Conservation (phyloP, 2,888 invertebrate genomes). For the Parelbella ahira region DNA sequence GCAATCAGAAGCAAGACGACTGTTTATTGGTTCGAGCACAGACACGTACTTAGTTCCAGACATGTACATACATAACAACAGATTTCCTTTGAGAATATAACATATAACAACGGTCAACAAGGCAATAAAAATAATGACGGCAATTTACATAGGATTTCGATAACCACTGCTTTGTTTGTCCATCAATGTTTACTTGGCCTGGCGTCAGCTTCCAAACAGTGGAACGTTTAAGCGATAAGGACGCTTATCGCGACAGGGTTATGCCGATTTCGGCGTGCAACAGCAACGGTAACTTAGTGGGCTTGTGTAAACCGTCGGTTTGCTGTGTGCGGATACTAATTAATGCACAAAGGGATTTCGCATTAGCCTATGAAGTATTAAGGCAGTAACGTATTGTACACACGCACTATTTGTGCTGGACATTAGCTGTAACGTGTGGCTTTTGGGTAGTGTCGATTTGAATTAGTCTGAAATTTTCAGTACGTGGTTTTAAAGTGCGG, state of each 20-base stretch:
- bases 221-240: slow-evolving; percentile 5
- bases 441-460: neutral
- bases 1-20: too few species aligned
- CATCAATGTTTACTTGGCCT: slow-evolving; percentile 24
- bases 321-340: slow-evolving; percentile 34
- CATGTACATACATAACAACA: slow-evolving; percentile 5
- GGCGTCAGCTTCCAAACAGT: slow-evolving; percentile 23
- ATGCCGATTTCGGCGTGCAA: slow-evolving; percentile 3
- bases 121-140: slow-evolving; percentile 24
- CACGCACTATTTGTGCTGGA: slow-evolving; percentile 6
- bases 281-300: slow-evolving; percentile 12
- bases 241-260: slow-evolving; percentile 3
- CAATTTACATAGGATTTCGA: slow-evolving; percentile 27
- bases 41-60: too few species aligned
- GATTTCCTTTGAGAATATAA: slow-evolving; percentile 22
- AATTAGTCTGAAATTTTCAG: neutral
- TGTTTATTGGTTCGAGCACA: too few species aligned
- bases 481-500: too few species aligned
- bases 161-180: slow-evolving; percentile 25
- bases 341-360: slow-evolving; percentile 39
- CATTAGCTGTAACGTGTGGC: neutral
- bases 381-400: slow-evolving; percentile 17
- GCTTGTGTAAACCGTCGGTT: slow-evolving; percentile 23
- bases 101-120: slow-evolving; percentile 7
- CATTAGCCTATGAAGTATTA: slow-evolving; percentile 34